Evolutionary conservation across 2,113 vertebrate species (phyloP).

Genomic region (Cyphomyrus plagiostoma): DNA sequence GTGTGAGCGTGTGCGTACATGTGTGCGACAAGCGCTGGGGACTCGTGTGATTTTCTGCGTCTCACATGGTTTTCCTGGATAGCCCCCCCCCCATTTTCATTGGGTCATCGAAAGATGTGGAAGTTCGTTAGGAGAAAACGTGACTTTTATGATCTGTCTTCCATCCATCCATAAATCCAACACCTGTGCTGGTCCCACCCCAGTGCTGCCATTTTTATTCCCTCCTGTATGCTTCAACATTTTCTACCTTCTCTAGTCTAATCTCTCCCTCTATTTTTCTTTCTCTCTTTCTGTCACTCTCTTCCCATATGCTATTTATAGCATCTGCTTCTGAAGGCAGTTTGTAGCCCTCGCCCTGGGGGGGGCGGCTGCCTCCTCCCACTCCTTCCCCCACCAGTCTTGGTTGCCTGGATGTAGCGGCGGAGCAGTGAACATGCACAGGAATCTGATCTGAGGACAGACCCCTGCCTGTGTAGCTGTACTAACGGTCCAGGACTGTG

Average conservation of each 20-base stretch:
- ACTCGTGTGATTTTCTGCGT: background rate
- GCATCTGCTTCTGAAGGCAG: conserved; percentile 62
- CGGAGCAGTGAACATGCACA: background rate
- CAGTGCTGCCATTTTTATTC: background rate
- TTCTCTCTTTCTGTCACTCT: background rate
- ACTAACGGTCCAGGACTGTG: background rate
- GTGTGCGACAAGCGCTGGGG: background rate
- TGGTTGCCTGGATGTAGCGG: background rate
- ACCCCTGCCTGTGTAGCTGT: background rate
- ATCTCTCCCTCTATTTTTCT: background rate
- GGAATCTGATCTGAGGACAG: conserved; percentile 3
- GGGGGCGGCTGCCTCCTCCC: background rate
- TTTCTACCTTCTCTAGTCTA: background rate
- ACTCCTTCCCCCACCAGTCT: background rate
- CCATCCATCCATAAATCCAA: background rate
- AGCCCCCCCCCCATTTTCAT: background rate
- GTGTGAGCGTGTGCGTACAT: background rate
- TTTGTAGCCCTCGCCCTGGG: background rate
- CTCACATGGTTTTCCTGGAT: background rate
- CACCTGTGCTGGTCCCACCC: background rate
- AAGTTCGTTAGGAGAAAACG: background rate
- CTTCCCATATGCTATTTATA: conserved; percentile 61
- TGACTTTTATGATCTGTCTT: background rate
- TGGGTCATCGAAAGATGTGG: background rate
- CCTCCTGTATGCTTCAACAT: background rate